These are phyloP conservation scores for Plebejus melissa DNA, from an alignment of 2,888 invertebrate genomes.

Conservation along the genomic window DNA sequence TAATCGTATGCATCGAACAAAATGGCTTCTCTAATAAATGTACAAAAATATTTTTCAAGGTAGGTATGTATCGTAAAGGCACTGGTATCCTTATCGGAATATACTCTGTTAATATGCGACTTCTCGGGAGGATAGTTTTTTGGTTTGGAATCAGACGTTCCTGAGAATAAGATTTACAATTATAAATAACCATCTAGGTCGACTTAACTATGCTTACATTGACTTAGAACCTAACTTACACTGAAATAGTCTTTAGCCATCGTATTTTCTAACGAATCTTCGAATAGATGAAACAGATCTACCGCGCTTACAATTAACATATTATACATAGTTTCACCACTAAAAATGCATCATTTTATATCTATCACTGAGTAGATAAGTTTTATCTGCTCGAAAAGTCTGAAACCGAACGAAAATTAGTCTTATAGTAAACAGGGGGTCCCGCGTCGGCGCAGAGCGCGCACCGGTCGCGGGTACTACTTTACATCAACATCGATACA, in stretches of 20 bases:
- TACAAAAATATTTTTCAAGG: constrained; percentile 75
- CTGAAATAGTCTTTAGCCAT: constrained; percentile 75
- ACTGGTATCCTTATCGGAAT: constrained; percentile 68
- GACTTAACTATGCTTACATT: constrained; percentile 67
- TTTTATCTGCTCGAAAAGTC: constrained; percentile 78
- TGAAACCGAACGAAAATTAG: constrained; percentile 63
- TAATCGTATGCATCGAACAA: constrained; percentile 42
- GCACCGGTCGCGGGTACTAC: constrained; percentile 24
- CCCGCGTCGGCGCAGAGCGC: constrained; percentile 41
- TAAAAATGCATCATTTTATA: constrained; percentile 74
- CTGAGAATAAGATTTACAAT: constrained; percentile 69
- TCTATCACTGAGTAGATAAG: constrained; percentile 76
- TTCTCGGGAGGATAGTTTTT: constrained; percentile 60
- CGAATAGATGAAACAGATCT: constrained; percentile 79
- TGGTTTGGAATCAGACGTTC: constrained; percentile 66
- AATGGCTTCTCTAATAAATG: constrained; percentile 62
- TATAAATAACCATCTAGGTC: constrained; percentile 74
- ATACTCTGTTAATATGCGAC: constrained; percentile 54
- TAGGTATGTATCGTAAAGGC: constrained; percentile 78
- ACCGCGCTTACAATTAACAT: constrained; percentile 66
- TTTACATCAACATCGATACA: constrained; percentile 52
- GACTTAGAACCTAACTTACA: constrained; percentile 62
- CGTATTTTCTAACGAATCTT: constrained; percentile 73
- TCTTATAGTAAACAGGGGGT: constrained; percentile 52
- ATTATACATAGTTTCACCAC: constrained; percentile 69